Percentiles rank a stretch among this genome's conserved stretches.
phyloP scores from a whole-genome alignment of 2,888 invertebrate species.

The Tachystola acroxantha region DNA sequence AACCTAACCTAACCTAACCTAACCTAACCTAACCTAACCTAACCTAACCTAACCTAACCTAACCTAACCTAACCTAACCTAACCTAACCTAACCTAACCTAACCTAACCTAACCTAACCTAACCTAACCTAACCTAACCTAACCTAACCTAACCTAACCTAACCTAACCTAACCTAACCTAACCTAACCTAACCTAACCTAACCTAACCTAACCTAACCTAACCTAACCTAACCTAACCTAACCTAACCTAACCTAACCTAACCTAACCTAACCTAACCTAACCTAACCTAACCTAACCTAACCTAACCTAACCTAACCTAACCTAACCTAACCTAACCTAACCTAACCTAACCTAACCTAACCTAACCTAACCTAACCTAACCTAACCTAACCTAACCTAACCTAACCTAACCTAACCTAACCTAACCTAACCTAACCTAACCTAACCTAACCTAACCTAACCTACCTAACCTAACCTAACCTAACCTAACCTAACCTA shows the following conservation, averaged over 20 bases:
- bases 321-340: neutral
- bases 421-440: neutral
- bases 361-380: neutral
- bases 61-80: conserved; percentile 15
- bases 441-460: neutral
- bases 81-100: conserved; percentile 15
- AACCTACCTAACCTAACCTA: neutral
- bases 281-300: neutral
- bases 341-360: neutral
- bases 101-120: conserved; percentile 14
- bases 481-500: neutral
- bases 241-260: neutral
- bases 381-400: neutral
- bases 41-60: conserved; percentile 15
- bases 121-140: conserved; percentile 13
- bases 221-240: neutral
- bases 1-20: neutral
- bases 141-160: neutral
- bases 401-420: neutral
- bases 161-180: neutral
- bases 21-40: conserved; percentile 1
- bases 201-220: conserved; percentile 12
- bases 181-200: conserved; percentile 1
- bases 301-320: neutral
- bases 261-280: neutral